phyloP scores from a whole-genome alignment of 2,797 vertebrate genomes.

The Meriones psammophilus region DNA sequence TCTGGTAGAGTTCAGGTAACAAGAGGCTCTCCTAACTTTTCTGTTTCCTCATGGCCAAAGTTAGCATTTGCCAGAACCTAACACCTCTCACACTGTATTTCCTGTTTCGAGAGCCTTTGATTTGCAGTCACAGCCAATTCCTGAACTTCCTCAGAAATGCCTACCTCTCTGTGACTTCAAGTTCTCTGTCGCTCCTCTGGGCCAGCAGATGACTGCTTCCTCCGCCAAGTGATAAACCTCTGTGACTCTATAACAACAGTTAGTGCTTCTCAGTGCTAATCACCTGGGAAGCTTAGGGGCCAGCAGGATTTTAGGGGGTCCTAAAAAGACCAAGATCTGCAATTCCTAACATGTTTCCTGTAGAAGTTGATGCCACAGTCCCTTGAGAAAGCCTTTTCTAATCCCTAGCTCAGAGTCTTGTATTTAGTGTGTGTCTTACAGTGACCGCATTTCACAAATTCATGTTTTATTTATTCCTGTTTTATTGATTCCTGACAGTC shows the following conservation, averaged over 20 bases:
- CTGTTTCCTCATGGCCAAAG: conserved; percentile 37
- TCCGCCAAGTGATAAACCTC: neutral
- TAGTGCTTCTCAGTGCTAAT: neutral
- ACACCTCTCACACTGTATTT: neutral
- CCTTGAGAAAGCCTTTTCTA: neutral
- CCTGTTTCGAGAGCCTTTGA: neutral
- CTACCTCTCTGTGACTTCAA: neutral
- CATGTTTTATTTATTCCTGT: neutral
- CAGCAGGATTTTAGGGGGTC: neutral
- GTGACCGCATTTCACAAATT: neutral
- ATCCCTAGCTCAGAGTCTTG: neutral
- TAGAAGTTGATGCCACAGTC: neutral
- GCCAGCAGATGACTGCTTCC: neutral
- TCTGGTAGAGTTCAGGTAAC: conserved; percentile 58
- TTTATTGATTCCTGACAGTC: neutral
- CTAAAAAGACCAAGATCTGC: neutral
- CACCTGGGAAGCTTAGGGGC: conserved; percentile 13
- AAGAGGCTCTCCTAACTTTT: conserved; percentile 22
- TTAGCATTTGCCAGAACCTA: neutral
- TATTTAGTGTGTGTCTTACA: neutral
- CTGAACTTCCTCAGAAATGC: conserved; percentile 24
- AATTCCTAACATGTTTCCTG: neutral
- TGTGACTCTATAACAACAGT: neutral
- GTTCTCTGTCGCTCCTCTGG: neutral
- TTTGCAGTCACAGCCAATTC: neutral